Evolutionary conservation across 2,888 invertebrate genomes (phyloP).

Genomic region (Drosophila eohydei): DNA sequence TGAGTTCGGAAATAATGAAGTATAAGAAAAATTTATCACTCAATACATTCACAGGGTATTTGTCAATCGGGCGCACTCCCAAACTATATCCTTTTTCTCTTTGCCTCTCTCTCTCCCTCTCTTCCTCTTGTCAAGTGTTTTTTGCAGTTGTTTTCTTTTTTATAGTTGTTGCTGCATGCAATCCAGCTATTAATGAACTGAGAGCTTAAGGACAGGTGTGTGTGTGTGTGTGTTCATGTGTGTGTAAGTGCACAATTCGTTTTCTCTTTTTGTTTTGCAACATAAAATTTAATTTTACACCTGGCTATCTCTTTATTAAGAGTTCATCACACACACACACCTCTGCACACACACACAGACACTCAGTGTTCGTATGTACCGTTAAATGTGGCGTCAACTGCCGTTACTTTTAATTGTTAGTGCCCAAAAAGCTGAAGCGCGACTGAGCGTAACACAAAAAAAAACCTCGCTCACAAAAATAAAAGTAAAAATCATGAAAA

Average conservation of each 20-base stretch:
- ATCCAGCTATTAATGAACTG: slow-evolving; percentile 57
- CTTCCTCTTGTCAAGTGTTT: slow-evolving; percentile 22
- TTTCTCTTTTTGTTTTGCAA: slow-evolving; percentile 18
- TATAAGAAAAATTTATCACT: not conserved
- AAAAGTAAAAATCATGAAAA: slow-evolving; percentile 1
- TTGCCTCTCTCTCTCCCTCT: not conserved
- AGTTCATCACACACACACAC: slow-evolving; percentile 47
- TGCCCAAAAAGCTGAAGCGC: slow-evolving; percentile 56
- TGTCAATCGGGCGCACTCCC: not conserved
- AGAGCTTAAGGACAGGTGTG: slow-evolving; percentile 49
- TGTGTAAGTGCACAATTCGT: not conserved
- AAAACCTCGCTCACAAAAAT: slow-evolving; percentile 17
- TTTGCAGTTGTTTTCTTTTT: slow-evolving; percentile 20
- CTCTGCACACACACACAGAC: not conserved
- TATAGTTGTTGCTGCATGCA: slow-evolving; percentile 30
- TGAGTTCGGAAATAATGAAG: not conserved
- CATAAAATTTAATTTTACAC: slow-evolving; percentile 76
- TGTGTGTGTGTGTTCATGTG: not conserved
- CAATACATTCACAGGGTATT: not conserved
- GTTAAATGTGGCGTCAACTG: slow-evolving; percentile 67
- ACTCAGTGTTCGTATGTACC: slow-evolving; percentile 43
- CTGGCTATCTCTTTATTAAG: slow-evolving; percentile 63
- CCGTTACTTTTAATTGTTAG: slow-evolving; percentile 77
- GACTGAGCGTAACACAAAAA: slow-evolving; percentile 43
- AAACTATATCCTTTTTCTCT: not conserved